A percentile compares a stretch with the other conserved stretches of the same genome.
Evolutionary conservation across 2,888 invertebrate genomes (phyloP).

Genomic region (Margaritifera margaritifera): DNA sequence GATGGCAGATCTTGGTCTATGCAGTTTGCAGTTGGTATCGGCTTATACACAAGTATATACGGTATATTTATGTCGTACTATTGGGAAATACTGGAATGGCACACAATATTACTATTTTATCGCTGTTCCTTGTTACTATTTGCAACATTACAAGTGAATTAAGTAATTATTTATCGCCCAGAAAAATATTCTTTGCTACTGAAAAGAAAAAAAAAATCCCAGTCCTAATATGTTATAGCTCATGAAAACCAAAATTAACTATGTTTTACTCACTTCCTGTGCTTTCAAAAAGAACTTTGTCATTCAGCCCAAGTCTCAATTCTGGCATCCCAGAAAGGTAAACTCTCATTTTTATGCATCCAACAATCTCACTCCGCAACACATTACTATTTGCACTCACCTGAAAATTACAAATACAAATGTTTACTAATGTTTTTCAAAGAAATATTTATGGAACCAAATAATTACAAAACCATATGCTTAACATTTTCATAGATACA

Average conservation of each 20-base stretch:
- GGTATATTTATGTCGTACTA: too few species aligned
- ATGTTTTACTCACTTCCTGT: constrained; percentile 81
- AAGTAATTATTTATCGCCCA: background rate
- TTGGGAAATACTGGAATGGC: too few species aligned
- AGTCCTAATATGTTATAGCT: background rate
- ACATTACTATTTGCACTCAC: constrained; percentile 95
- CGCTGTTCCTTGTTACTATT: background rate
- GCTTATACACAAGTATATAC: too few species aligned
- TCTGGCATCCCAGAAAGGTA: constrained; percentile 99
- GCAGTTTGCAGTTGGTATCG: too few species aligned
- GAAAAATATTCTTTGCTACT: too few species aligned
- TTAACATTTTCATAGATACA: too few species aligned
- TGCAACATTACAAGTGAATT: background rate
- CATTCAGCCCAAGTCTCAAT: constrained; percentile 94
- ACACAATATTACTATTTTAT: background rate
- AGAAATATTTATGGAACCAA: too few species aligned
- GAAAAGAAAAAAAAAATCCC: background rate
- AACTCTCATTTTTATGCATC: constrained; percentile 98
- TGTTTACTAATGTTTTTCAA: background rate
- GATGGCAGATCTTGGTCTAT: too few species aligned
- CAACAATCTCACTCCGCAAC: constrained; percentile 96
- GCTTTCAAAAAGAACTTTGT: constrained; percentile 96
- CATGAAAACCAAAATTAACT: background rate
- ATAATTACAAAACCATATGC: too few species aligned
- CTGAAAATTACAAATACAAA: constrained; percentile 40